phyloP scores from a whole-genome alignment of 2,113 vertebrate genomes.

The Oenanthe oenanthe region DNA sequence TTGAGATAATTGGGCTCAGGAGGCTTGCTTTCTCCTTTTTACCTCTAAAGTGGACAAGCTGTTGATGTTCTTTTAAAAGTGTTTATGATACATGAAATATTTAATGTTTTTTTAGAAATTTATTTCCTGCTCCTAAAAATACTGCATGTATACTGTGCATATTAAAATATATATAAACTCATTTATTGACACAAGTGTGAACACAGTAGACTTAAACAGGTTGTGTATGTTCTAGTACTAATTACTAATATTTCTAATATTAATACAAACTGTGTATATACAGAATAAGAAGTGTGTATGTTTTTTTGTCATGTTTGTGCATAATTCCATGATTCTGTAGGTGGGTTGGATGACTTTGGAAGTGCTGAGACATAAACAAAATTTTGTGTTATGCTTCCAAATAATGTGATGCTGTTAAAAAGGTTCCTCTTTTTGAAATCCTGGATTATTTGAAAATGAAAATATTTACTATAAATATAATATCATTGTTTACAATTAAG shows the following conservation, averaged over 20 bases:
- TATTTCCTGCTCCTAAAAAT: neutral
- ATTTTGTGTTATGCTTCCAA: neutral
- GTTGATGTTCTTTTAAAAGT: constrained; percentile 40
- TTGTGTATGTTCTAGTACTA: neutral
- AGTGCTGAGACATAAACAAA: neutral
- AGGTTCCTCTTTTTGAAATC: neutral
- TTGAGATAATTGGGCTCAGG: constrained; percentile 60
- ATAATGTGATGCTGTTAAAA: neutral
- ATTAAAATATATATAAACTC: neutral
- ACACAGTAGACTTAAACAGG: neutral
- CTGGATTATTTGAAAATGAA: neutral
- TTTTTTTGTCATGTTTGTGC: neutral
- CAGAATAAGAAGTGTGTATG: neutral
- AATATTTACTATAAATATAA: neutral
- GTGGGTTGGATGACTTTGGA: neutral
- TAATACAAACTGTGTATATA: neutral
- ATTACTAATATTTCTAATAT: neutral
- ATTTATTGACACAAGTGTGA: neutral
- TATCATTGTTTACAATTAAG: too few species aligned
- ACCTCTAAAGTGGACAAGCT: neutral
- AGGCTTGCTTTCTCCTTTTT: constrained; percentile 2
- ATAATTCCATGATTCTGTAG: neutral
- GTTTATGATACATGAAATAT: constrained; percentile 1
- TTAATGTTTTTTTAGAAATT: neutral
- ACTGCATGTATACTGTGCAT: neutral